phyloP scores from a whole-genome alignment of 2,113 vertebrate species.

The Sardina pilchardus region DNA sequence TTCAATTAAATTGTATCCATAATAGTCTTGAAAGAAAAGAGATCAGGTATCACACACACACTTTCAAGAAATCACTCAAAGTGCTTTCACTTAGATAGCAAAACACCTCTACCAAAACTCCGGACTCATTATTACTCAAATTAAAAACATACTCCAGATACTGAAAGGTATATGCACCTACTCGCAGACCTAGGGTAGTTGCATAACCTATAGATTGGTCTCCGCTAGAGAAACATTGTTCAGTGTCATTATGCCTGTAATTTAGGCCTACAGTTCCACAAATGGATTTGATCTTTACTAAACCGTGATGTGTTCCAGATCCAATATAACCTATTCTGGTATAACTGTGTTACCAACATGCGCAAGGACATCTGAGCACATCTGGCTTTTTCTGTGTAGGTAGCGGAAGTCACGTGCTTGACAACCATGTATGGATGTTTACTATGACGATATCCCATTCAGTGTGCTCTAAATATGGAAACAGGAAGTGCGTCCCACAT shows the following conservation, averaged over 20 bases:
- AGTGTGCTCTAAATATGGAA: conserved; percentile 47
- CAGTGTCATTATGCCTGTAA: no score
- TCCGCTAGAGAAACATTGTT: no score
- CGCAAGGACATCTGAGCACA: not conserved
- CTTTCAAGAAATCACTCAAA: not conserved
- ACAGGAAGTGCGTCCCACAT: conserved; percentile 49
- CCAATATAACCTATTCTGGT: not conserved
- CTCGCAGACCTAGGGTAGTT: not conserved
- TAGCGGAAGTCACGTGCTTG: conserved; percentile 38
- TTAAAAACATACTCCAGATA: no score
- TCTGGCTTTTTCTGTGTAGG: conserved; percentile 36
- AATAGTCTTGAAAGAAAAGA: no score
- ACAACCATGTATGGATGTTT: conserved; percentile 41
- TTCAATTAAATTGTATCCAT: no score
- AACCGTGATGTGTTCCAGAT: not conserved
- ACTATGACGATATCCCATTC: conserved; percentile 36
- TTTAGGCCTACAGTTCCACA: not conserved
- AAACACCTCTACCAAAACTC: not conserved
- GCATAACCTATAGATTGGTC: not conserved
- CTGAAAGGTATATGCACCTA: not conserved
- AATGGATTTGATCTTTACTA: not conserved
- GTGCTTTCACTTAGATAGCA: not conserved
- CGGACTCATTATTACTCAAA: no score
- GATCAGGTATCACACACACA: not conserved
- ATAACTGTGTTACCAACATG: not conserved